phyloP scores from a whole-genome alignment of 53 echinoderm and acorn worm species.

The Antedon mediterranea region DNA sequence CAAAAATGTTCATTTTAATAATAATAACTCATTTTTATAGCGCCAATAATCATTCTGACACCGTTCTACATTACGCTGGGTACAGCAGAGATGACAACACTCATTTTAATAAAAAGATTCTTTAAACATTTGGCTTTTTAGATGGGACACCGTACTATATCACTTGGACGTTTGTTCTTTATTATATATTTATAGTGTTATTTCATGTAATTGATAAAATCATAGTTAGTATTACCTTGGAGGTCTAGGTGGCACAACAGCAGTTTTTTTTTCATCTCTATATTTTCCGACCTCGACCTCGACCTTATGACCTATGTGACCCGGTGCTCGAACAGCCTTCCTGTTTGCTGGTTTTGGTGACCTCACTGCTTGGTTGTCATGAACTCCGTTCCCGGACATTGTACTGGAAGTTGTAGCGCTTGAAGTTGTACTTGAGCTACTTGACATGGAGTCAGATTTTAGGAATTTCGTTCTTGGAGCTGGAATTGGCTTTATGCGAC shows the following conservation, averaged over 20 bases:
- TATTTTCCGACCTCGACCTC: constrained; percentile 93
- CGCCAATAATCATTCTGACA: too few relatives aligned
- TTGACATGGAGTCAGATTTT: background rate
- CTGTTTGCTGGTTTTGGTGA: background rate
- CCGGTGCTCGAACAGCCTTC: constrained; percentile 69
- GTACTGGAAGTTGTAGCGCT: background rate
- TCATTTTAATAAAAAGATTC: too few relatives aligned
- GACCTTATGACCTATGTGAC: constrained; percentile 84
- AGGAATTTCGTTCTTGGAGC: constrained; percentile 9
- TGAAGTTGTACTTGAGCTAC: background rate
- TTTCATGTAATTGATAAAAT: too few relatives aligned
- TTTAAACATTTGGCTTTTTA: too few relatives aligned
- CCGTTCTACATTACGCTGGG: too few relatives aligned
- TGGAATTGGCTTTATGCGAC: constrained; percentile 15
- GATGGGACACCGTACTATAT: too few relatives aligned
- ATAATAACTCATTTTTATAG: too few relatives aligned
- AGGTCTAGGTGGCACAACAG: constrained; percentile 66
- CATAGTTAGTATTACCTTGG: too few relatives aligned
- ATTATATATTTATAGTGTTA: too few relatives aligned
- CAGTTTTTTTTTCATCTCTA: constrained; percentile 58
- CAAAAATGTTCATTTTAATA: too few relatives aligned
- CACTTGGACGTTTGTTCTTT: too few relatives aligned
- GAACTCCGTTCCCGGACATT: background rate
- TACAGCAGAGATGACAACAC: too few relatives aligned
- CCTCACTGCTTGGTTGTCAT: background rate